phyloP scores from a whole-genome alignment of 2,797 vertebrate species.

The Carcharodon carcharias region DNA sequence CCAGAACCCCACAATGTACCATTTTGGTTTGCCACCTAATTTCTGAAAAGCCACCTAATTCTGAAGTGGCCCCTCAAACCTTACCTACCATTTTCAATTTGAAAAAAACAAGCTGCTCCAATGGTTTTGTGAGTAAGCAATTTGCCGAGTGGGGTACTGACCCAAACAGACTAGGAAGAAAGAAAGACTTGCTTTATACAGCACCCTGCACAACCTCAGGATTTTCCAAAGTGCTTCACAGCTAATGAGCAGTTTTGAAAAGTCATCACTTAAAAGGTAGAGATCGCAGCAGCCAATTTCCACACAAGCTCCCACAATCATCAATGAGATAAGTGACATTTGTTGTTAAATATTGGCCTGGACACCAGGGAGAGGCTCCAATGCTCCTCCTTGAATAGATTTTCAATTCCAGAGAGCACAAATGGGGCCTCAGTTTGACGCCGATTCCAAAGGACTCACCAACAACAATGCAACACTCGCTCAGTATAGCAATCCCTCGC shows the following conservation, averaged over 20 bases:
- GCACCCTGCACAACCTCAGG: neutral
- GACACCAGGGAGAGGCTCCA: neutral
- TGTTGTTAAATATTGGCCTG: neutral
- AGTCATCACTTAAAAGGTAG: neutral
- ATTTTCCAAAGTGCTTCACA: neutral
- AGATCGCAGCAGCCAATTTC: neutral
- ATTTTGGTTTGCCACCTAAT: neutral
- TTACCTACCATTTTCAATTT: neutral
- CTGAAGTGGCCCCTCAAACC: neutral
- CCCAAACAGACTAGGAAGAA: neutral
- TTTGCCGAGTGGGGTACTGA: neutral
- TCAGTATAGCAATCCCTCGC: neutral
- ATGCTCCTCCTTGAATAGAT: neutral
- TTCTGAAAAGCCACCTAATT: neutral
- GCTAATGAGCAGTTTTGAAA: neutral
- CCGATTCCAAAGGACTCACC: neutral
- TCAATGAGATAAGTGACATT: neutral
- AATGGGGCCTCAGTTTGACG: too few relatives aligned
- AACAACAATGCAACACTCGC: neutral
- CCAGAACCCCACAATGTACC: neutral
- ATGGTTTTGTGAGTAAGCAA: neutral
- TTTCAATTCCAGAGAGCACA: neutral
- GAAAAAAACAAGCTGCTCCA: neutral
- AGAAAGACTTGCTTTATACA: neutral
- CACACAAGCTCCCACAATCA: neutral